phyloP scores from a whole-genome alignment of 30 jellyfish, hydroid and myxozoan species.

The Pseudorhiza aurosa region DNA sequence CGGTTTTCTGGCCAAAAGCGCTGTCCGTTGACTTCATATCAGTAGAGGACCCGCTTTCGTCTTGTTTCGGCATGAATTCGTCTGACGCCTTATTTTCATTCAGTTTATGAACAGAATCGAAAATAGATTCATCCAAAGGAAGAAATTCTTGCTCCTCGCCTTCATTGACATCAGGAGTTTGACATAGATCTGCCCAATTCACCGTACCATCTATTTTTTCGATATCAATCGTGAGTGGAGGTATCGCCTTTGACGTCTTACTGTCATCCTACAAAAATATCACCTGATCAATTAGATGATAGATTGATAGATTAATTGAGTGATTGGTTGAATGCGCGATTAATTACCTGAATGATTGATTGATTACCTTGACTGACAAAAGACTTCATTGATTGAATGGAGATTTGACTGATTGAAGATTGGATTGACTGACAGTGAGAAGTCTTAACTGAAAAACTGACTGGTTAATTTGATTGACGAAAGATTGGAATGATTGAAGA shows the following conservation, averaged over 20 bases:
- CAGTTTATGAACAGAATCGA: background rate
- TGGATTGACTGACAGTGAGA: too few relatives aligned
- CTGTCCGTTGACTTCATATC: background rate
- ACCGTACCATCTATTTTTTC: background rate
- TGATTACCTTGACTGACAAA: too few relatives aligned
- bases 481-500: too few relatives aligned
- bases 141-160: conserved; percentile 25
- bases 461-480: too few relatives aligned
- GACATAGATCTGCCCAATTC: conserved; percentile 37
- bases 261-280: conserved; percentile 4
- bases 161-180: conserved; percentile 37
- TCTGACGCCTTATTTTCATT: background rate
- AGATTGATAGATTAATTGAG: too few relatives aligned
- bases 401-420: too few relatives aligned
- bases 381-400: too few relatives aligned
- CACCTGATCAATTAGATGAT: too few relatives aligned
- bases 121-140: conserved; percentile 17
- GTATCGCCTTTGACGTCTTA: background rate
- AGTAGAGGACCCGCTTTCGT: background rate
- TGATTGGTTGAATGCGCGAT: too few relatives aligned
- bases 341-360: too few relatives aligned
- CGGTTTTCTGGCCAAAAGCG: background rate
- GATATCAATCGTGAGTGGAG: conserved; percentile 15
- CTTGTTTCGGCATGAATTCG: background rate
- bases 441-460: too few relatives aligned